Evolutionary conservation across 2,888 invertebrate genomes (phyloP).

Genomic region (Phortica magna): DNA sequence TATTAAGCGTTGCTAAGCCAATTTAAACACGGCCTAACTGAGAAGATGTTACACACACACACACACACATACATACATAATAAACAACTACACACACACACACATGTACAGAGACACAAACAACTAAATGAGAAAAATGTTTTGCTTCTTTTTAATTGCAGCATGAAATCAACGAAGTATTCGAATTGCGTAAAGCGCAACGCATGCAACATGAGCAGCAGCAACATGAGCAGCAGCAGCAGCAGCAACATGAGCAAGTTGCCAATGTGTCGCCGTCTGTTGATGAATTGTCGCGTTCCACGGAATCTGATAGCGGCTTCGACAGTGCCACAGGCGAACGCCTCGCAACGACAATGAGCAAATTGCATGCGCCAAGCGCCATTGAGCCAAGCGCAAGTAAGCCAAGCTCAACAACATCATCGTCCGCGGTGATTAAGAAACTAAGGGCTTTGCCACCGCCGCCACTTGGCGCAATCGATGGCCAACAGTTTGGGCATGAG

Average conservation of each 20-base stretch:
- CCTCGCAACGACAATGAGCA: conserved; percentile 41
- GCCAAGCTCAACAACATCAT: conserved; percentile 43
- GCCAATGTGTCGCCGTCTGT: conserved; percentile 49
- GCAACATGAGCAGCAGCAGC: conserved; percentile 39
- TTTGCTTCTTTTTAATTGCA: conserved; percentile 52
- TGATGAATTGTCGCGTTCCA: conserved; percentile 76
- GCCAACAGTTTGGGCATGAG: not conserved
- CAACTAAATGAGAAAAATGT: not conserved
- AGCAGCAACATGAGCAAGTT: conserved; percentile 58
- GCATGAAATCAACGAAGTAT: conserved; percentile 78
- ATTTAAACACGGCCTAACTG: not conserved
- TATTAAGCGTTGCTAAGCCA: not conserved
- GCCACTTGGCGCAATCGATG: conserved; percentile 39
- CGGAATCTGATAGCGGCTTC: conserved; percentile 73
- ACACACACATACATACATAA: conserved; percentile 5
- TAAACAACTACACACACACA: not conserved
- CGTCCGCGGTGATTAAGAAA: conserved; percentile 67
- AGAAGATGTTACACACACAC: not conserved
- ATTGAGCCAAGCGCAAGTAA: conserved; percentile 35
- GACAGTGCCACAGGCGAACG: conserved; percentile 61
- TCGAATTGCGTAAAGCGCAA: conserved; percentile 75
- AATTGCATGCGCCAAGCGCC: conserved; percentile 49
- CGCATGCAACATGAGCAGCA: conserved; percentile 60
- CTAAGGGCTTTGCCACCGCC: conserved; percentile 68
- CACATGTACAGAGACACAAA: too few relatives aligned